phyloP scores from a whole-genome alignment of 2,113 vertebrate species.

The Corythornis cristatus region DNA sequence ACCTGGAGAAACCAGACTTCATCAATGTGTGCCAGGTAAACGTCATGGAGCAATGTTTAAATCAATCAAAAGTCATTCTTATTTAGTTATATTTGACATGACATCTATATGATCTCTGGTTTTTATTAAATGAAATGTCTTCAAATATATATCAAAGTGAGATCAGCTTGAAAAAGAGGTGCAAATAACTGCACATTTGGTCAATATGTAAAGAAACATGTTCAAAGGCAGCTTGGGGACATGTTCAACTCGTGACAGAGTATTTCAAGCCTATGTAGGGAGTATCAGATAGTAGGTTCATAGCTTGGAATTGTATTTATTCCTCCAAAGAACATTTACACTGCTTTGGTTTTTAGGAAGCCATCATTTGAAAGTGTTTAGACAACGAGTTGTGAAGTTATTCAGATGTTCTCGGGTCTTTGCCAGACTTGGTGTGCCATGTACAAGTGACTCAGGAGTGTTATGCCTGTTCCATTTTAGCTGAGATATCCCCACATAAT shows the following conservation, averaged over 20 bases:
- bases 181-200: background rate
- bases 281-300: background rate
- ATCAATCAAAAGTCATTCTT: background rate
- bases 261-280: background rate
- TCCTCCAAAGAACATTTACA: background rate
- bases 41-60: background rate
- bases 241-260: background rate
- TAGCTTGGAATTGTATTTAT: background rate
- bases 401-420: background rate
- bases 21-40: constrained; percentile 98
- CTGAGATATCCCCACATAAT: background rate
- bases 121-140: background rate
- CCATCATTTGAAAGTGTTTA: background rate
- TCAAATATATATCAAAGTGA: background rate
- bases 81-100: background rate
- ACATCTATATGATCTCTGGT: background rate
- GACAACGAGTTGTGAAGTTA: background rate
- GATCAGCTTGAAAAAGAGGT: background rate
- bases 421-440: background rate
- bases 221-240: background rate
- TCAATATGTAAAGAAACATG: background rate
- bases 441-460: background rate
- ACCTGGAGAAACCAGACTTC: constrained; percentile 97
- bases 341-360: background rate
- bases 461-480: background rate